Evolutionary conservation across 1,140 invertebrate species (phyloP).

Genomic region (Polypedilum pembai): DNA sequence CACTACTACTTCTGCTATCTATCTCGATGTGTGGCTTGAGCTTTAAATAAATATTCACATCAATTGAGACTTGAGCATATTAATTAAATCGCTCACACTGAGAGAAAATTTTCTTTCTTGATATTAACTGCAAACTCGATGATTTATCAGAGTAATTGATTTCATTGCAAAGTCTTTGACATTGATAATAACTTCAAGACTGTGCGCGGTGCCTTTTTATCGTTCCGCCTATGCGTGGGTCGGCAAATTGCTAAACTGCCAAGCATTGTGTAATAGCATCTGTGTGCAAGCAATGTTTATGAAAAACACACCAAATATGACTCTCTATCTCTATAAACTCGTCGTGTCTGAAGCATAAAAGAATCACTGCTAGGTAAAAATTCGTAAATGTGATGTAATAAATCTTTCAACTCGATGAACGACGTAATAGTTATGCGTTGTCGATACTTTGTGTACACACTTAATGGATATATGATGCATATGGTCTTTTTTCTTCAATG

Average conservation of each 20-base stretch:
- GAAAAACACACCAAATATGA: background rate
- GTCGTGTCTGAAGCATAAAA: constrained; percentile 8
- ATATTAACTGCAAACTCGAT: background rate
- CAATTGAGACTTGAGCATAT: constrained; percentile 23
- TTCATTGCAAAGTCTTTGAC: background rate
- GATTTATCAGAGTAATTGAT: constrained; percentile 17
- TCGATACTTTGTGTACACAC: too few relatives aligned
- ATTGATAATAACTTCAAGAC: background rate
- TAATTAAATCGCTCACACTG: background rate
- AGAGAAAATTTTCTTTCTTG: background rate
- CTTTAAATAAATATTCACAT: background rate
- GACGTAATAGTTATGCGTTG: too few relatives aligned
- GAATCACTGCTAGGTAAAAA: background rate
- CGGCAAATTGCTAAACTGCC: background rate
- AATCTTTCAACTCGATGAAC: background rate
- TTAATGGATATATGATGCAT: too few relatives aligned
- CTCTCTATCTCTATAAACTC: background rate
- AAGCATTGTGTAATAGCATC: background rate
- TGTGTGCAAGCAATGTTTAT: background rate
- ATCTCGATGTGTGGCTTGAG: constrained; percentile 2
- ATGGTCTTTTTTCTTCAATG: too few relatives aligned
- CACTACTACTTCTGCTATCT: background rate
- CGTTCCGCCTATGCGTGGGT: background rate
- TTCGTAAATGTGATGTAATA: constrained; percentile 3
- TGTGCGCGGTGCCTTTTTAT: background rate